Evolutionary conservation across 2,797 vertebrate species (phyloP).

Genomic region (Thamnophis elegans): DNA sequence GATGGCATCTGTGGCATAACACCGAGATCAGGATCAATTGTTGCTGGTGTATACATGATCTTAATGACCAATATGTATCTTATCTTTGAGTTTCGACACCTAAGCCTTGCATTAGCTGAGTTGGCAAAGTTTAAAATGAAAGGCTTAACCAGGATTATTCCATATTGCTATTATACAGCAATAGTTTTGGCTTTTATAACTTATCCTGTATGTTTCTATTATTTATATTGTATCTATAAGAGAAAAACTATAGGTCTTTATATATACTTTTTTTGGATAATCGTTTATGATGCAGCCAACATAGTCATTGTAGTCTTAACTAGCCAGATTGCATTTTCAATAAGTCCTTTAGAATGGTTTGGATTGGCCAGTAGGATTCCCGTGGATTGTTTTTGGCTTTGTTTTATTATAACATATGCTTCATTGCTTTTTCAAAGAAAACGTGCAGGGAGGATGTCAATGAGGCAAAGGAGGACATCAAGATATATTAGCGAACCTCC

Average conservation of each 20-base stretch:
- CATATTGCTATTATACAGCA: slow-evolving; percentile 10
- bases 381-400: slow-evolving; percentile 37
- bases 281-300: slow-evolving; percentile 29
- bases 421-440: background rate
- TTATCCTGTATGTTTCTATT: background rate
- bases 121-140: background rate
- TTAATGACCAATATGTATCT: slow-evolving; percentile 50
- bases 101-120: background rate
- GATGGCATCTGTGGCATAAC: slow-evolving; percentile 42
- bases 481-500: background rate
- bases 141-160: background rate
- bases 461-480: background rate
- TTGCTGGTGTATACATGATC: slow-evolving; percentile 56
- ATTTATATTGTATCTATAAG: slow-evolving; percentile 32
- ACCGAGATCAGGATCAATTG: slow-evolving; percentile 18
- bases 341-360: slow-evolving; percentile 25
- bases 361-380: slow-evolving; percentile 25
- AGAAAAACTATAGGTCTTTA: slow-evolving; percentile 5
- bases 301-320: slow-evolving; percentile 20
- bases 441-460: background rate
- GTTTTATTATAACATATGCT: background rate
- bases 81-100: slow-evolving; percentile 52
- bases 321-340: background rate
- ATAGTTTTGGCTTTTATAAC: background rate
- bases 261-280: slow-evolving; percentile 37